Conservation (phyloP, 1,140 invertebrate species). For the Megalopta genalis region DNA sequence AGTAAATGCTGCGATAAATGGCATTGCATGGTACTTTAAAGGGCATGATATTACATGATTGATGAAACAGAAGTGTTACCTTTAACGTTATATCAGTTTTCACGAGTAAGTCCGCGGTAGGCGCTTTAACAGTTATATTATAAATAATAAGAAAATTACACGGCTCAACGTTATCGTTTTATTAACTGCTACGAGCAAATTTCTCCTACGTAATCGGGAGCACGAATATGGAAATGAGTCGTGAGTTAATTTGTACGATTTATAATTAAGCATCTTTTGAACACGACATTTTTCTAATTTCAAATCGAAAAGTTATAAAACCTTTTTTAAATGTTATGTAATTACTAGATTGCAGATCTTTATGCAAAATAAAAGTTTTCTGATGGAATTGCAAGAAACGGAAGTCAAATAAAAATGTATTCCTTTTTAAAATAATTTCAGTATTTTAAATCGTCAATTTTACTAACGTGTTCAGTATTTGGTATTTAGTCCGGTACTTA, state of each 20-base stretch:
- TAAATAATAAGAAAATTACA: neutral
- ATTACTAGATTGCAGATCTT: too few relatives aligned
- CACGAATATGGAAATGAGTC: neutral
- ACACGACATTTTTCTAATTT: too few relatives aligned
- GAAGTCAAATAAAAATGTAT: too few relatives aligned
- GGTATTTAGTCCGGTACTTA: too few relatives aligned
- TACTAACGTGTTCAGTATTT: too few relatives aligned
- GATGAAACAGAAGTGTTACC: conserved; percentile 22
- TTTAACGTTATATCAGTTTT: neutral
- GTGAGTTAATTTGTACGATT: neutral
- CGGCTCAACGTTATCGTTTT: neutral
- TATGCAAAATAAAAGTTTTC: too few relatives aligned
- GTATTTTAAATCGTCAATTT: too few relatives aligned
- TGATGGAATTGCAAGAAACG: too few relatives aligned
- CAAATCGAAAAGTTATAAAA: too few relatives aligned
- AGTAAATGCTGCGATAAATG: conserved; percentile 13
- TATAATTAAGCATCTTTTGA: neutral
- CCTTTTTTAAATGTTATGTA: too few relatives aligned
- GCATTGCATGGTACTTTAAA: conserved; percentile 20
- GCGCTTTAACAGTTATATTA: neutral
- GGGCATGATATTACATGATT: conserved; percentile 18
- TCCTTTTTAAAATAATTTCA: too few relatives aligned
- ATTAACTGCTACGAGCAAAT: neutral
- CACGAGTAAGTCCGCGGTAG: neutral
- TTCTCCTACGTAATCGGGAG: neutral